These are phyloP conservation scores for Vombatus ursinus DNA, from an alignment of 2,113 vertebrate genomes.

Conservation along the genomic window DNA sequence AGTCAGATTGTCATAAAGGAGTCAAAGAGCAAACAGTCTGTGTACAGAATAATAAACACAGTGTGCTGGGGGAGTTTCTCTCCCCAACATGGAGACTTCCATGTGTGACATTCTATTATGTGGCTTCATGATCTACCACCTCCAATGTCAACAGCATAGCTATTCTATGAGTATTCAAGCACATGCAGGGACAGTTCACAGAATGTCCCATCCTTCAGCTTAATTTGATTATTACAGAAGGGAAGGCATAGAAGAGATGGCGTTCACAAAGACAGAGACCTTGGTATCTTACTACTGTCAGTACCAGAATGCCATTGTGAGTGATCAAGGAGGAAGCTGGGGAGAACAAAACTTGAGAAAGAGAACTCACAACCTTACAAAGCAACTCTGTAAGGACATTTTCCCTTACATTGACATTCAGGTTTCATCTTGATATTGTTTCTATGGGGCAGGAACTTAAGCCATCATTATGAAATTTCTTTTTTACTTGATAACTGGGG, in stretches of 20 bases:
- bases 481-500: background rate
- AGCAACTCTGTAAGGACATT: background rate
- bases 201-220: background rate
- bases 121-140: background rate
- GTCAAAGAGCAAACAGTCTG: background rate
- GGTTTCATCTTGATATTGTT: background rate
- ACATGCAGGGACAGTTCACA: background rate
- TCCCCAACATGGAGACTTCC: background rate
- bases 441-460: background rate
- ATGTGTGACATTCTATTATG: background rate
- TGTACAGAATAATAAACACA: background rate
- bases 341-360: background rate
- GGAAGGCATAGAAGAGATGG: background rate
- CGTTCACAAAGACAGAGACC: background rate
- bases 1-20: background rate
- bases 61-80: background rate
- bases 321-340: background rate
- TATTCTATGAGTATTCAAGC: background rate
- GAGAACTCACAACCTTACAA: background rate
- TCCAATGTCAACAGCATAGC: background rate
- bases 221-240: background rate
- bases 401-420: background rate
- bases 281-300: background rate
- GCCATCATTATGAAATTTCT: background rate
- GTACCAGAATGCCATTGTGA: background rate